A percentile compares a stretch with the other conserved stretches of the same genome.
Evolutionary conservation across 2,797 vertebrate species (phyloP).

Genomic region (Trematomus bernacchii): DNA sequence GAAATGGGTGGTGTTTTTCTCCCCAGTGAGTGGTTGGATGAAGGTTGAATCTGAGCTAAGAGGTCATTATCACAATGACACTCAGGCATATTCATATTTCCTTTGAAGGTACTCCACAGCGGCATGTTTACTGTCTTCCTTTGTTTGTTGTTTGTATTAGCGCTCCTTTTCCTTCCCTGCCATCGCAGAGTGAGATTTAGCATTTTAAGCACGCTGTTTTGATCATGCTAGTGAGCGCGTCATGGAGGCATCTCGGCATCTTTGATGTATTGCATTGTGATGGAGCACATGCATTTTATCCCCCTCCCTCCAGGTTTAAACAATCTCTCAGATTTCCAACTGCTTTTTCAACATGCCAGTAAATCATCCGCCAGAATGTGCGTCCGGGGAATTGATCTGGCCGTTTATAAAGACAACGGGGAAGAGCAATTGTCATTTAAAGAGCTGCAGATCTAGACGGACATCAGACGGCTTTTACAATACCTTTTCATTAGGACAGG

Average conservation of each 20-base stretch:
- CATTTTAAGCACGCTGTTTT: conserved; percentile 76
- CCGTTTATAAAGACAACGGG: conserved; percentile 59
- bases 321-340: conserved; percentile 70
- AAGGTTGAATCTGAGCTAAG: conserved; percentile 50
- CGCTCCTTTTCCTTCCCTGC: conserved; percentile 41
- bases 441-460: conserved; percentile 34
- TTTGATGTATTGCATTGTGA: conserved; percentile 80
- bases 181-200: conserved; percentile 53
- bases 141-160: conserved; percentile 65
- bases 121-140: conserved; percentile 8
- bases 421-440: conserved; percentile 59
- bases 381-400: conserved; percentile 57
- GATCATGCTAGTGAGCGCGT: conserved; percentile 75
- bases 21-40: conserved; percentile 29
- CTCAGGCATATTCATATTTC: conserved; percentile 44
- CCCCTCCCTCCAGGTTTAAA: conserved; percentile 71
- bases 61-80: conserved; percentile 57
- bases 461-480: conserved; percentile 42
- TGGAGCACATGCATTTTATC: conserved; percentile 51
- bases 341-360: conserved; percentile 72
- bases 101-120: conserved; percentile 48
- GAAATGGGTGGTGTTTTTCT: conserved; percentile 27
- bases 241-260: conserved; percentile 65
- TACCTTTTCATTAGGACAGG: conserved; percentile 52
- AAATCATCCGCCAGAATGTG: conserved; percentile 67